Evolutionary conservation across 1,140 invertebrate species (phyloP), one percentile per base, ranked within the genome.

Genomic region (Caenorhabditis brenneri): DNA sequence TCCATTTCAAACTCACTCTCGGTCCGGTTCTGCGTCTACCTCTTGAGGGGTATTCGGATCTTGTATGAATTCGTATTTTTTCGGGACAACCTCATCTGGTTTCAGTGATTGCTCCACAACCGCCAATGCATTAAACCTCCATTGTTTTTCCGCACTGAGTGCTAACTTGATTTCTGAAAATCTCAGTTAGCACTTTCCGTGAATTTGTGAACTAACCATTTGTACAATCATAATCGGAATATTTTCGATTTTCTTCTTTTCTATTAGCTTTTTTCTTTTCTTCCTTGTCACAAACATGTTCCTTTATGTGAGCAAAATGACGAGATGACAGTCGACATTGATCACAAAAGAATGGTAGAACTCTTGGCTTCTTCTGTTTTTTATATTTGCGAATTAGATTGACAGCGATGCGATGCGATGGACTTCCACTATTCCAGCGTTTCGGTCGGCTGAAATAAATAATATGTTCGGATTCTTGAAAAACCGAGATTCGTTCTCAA

Each of bases 401-500:
- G 36, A 74, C 65, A 19, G 65, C 65, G 19, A 74, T 74, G 1
- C 65, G 33, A 24, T 74, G 65, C 5, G 65, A 74, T 4, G 65
- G 65, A 31, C 65, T 74, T 74, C 65, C 65, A 74, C 65, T 74
- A 29, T 74, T 74, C 65, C 65, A 74, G 33, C 65, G 65, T 24
- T 74, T 74, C 12, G 65, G 65, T 10, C 65, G 65, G 36, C 65
- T 74, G 36, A 46, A 74, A 74, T 10, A 51, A 65, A 36, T 24
- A 27, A 27, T 7, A 10, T 27, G 15, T 65, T 65, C 24, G 6
- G 29, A 65, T 55, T 24, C 53, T 24, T 19, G 24, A 29, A 65
- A 33, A 65, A 36, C 58, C 7, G 31, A 65, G 58, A 65, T 65
- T 65, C 31, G 3, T 4, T 5, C 22, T 33, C 19, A 16, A 19